Evolutionary conservation across 1,140 invertebrate species (phyloP).

Genomic region (Eufriesea mexicana): DNA sequence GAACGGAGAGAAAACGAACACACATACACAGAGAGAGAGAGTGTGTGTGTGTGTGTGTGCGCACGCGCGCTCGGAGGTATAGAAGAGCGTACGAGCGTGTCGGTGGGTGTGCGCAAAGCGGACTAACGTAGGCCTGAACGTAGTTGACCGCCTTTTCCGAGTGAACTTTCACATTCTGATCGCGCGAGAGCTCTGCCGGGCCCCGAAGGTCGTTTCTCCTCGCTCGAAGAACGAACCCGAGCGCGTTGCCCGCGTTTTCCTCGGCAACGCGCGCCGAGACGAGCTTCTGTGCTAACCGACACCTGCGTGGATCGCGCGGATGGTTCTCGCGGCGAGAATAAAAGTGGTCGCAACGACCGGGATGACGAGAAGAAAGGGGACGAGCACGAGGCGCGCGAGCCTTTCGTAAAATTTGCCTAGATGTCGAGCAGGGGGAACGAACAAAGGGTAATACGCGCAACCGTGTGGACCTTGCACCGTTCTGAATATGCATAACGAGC

Average conservation of each 20-base stretch:
- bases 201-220: constrained; percentile 48
- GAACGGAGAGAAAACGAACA: too few species aligned
- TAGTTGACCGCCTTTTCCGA: constrained; percentile 70
- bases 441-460: constrained; percentile 62
- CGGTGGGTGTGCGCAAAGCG: constrained; percentile 33
- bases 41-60: background rate
- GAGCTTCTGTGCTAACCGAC: too few species aligned
- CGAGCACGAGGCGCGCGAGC: too few species aligned
- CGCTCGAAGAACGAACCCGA: constrained; percentile 9
- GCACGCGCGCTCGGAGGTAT: too few species aligned
- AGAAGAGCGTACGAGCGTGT: background rate
- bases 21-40: background rate
- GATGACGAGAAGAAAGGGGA: too few species aligned
- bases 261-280: background rate
- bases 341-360: too few species aligned
- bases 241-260: background rate
- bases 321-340: background rate
- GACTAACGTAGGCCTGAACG: constrained; percentile 45
- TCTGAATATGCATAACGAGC: constrained; percentile 77
- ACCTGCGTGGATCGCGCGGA: too few species aligned
- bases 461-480: constrained; percentile 71
- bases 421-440: constrained; percentile 30
- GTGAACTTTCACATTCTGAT: constrained; percentile 80
- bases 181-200: constrained; percentile 45
- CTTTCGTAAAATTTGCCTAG: constrained; percentile 32